phyloP scores from a whole-genome alignment of 2,797 vertebrate species.

The Myotis vivesi region DNA sequence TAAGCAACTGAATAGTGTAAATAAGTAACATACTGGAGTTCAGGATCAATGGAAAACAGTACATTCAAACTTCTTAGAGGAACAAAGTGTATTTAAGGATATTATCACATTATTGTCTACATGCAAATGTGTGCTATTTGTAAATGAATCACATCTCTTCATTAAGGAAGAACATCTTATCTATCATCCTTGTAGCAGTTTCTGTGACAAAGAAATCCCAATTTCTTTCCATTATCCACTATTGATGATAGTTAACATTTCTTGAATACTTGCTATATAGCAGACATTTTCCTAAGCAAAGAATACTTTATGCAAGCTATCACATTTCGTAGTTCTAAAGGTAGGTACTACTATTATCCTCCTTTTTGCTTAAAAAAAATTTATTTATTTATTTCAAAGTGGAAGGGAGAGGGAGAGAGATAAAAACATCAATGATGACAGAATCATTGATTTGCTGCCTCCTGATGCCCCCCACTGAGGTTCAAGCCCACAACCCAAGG shows the following conservation, averaged over 20 bases:
- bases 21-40: neutral
- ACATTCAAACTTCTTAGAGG: constrained; percentile 14
- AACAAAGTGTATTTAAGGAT: constrained; percentile 65
- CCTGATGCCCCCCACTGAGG: no score
- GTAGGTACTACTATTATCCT: neutral
- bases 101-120: constrained; percentile 64
- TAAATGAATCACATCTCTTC: constrained; percentile 59
- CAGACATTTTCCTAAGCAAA: constrained; percentile 21
- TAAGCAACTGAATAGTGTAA: constrained; percentile 60
- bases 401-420: no score
- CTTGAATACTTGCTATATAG: neutral
- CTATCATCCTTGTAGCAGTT: constrained; percentile 46
- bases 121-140: constrained; percentile 67
- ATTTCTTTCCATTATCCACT: constrained; percentile 39
- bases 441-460: no score
- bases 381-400: no score
- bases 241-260: constrained; percentile 26
- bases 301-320: neutral
- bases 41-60: constrained; percentile 13
- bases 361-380: neutral
- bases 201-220: neutral
- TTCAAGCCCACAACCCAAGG: no score
- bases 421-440: no score
- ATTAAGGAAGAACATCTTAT: constrained; percentile 42
- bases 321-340: neutral